Base-by-base conservation (phyloP, 2,113 vertebrate species). In the Neopipo cinnamomea region DNA sequence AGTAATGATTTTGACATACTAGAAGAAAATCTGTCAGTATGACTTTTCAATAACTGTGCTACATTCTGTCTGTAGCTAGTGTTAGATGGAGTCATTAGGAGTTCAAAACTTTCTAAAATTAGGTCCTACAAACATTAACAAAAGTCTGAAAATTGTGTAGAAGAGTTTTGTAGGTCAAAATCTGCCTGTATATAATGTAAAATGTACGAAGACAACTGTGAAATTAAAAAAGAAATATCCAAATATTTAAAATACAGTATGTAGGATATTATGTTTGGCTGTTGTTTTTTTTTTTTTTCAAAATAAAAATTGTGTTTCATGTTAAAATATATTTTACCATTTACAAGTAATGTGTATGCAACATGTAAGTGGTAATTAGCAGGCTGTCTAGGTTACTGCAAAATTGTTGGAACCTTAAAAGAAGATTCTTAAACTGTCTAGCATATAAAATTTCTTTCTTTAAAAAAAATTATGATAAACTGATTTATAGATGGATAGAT, bases 231-330 rank as follows among this genome's bases (percentile, higher is more conserved):
- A 56, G 24, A 12, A 6, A 12, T 25, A 50, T 7, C 1, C 11
- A 73, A 59, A 52, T 71, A 49, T 39, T 75, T 12, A 66, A 71
- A 88, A 74, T 39, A 44, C 16, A 17, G 0, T 59, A 33, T 13
- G 13, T 19, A 55, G 42, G 4, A 41, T 46, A 11, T 35, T 35
- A 16, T n/a, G 8, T 2, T 47, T 55, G 53, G 11, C 28, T 28
- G 39, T 0, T 0, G 31, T 8, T 35, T 11, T 5, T 3, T 1
- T 46, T 52, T 41, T 30, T 50, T 8, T 20, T 11, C 16, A 8
- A 44, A 86, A 44, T 27, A 33, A 2, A 6, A 35, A 2, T 27
- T 62, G 1, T 18, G 9, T 46, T 86, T 72, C 2, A 12, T 21
- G 1, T 23, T 62, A 66, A 55, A 75, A 53, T 28, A 6, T 6